These are phyloP conservation scores for Ascidia mentula DNA, from an alignment of 23 tunicate species.

Conservation along the genomic window DNA sequence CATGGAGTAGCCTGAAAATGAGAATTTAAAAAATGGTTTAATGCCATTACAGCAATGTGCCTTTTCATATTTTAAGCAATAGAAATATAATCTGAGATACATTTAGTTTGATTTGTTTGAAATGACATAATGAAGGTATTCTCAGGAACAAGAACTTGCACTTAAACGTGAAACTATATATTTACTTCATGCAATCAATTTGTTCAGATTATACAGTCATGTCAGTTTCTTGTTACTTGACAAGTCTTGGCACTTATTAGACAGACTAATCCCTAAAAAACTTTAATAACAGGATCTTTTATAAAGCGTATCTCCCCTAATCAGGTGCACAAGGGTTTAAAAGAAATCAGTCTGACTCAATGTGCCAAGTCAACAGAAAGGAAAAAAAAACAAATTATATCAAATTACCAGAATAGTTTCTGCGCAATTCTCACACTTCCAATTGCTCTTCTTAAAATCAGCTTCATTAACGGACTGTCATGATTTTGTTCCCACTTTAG, in stretches of 20 bases:
- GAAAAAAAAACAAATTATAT: background rate
- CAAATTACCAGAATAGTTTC: constrained; percentile 63
- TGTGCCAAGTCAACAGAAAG: background rate
- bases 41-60: background rate
- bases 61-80: too few relatives aligned
- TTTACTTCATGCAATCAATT: too few relatives aligned
- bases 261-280: background rate
- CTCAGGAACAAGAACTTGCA: too few relatives aligned
- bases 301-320: too few relatives aligned
- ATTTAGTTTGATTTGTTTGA: too few relatives aligned
- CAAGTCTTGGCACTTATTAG: background rate
- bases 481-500: constrained; percentile 59
- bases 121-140: too few relatives aligned
- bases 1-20: constrained; percentile 52
- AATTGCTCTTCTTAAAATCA: constrained; percentile 64
- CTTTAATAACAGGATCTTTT: background rate
- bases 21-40: background rate
- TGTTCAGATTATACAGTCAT: too few relatives aligned
- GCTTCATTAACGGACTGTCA: constrained; percentile 49
- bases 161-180: too few relatives aligned
- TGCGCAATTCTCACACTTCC: constrained; percentile 85
- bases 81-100: too few relatives aligned
- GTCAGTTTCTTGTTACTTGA: too few relatives aligned
- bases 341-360: too few relatives aligned
- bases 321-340: too few relatives aligned